A percentile compares a stretch with the other conserved stretches of the same genome.
Evolutionary conservation across 2,797 vertebrate genomes (phyloP).

Genomic region (Clarias fuscus): DNA sequence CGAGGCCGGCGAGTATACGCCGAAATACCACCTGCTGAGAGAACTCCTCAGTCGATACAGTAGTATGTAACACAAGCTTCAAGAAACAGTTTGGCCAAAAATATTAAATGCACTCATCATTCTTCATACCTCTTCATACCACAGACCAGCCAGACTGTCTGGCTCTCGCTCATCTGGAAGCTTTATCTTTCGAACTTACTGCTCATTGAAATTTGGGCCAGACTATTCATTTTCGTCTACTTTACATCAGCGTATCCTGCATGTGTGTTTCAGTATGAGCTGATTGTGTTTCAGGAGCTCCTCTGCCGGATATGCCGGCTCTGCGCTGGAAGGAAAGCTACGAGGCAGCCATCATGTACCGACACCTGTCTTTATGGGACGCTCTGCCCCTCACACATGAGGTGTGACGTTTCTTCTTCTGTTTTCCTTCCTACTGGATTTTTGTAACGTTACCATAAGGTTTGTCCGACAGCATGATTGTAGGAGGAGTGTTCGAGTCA

Average conservation of each 20-base stretch:
- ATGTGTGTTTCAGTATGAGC: neutral
- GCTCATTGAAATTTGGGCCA: neutral
- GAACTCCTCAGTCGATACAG: constrained; percentile 79
- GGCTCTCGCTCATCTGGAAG: neutral
- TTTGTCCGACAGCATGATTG: neutral
- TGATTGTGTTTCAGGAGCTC: constrained; percentile 65
- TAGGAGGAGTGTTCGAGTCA: too few species aligned
- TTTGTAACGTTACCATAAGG: neutral
- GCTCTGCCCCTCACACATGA: constrained; percentile 73
- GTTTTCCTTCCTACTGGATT: neutral
- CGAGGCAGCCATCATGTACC: constrained; percentile 77
- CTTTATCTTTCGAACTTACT: neutral
- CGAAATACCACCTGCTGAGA: constrained; percentile 87
- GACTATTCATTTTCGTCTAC: neutral
- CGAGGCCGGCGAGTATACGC: constrained; percentile 92
- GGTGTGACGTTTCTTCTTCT: neutral
- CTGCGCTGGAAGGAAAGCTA: constrained; percentile 79
- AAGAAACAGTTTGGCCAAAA: neutral
- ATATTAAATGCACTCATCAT: neutral
- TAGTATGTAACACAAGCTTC: constrained; percentile 68
- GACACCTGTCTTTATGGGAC: constrained; percentile 90
- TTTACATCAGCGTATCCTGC: neutral
- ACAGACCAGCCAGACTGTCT: neutral
- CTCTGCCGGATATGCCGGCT: constrained; percentile 77
- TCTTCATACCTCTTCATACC: neutral